Evolutionary conservation across 2,888 invertebrate species (phyloP).

Genomic region (Drosophila koepferae): DNA sequence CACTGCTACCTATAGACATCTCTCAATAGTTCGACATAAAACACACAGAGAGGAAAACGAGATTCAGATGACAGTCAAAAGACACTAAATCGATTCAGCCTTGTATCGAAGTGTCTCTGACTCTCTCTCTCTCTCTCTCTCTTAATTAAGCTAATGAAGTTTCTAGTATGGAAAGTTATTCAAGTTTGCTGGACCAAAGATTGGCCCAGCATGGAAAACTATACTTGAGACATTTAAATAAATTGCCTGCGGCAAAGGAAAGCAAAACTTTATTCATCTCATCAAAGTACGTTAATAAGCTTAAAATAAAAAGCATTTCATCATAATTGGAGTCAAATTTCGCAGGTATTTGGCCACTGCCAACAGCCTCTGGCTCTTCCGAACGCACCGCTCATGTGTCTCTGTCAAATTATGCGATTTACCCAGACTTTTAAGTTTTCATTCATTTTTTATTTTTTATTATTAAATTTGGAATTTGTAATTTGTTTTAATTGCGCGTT

Average conservation of each 20-base stretch:
- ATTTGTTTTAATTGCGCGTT: slow-evolving; percentile 66
- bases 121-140: background rate
- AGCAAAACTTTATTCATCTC: slow-evolving; percentile 5
- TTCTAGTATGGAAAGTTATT: background rate
- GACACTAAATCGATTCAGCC: background rate
- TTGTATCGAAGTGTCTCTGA: background rate
- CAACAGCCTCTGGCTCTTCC: background rate
- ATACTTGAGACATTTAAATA: background rate
- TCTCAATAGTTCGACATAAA: background rate
- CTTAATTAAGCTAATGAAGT: background rate
- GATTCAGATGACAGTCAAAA: background rate
- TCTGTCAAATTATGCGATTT: background rate
- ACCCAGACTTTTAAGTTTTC: background rate
- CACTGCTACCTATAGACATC: background rate
- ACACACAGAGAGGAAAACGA: background rate
- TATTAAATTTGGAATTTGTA: slow-evolving; percentile 38
- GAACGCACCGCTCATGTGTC: background rate
- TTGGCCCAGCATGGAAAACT: background rate
- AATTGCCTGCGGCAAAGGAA: background rate
- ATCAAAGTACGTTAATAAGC: slow-evolving; percentile 8
- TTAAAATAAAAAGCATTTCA: background rate
- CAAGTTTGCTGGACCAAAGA: background rate
- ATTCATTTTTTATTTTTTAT: too few species aligned
- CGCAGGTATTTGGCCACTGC: background rate
- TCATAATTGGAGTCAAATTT: slow-evolving; percentile 5